Base-by-base conservation (phyloP, 2,797 vertebrate species). In the Selene dorsalis region DNA sequence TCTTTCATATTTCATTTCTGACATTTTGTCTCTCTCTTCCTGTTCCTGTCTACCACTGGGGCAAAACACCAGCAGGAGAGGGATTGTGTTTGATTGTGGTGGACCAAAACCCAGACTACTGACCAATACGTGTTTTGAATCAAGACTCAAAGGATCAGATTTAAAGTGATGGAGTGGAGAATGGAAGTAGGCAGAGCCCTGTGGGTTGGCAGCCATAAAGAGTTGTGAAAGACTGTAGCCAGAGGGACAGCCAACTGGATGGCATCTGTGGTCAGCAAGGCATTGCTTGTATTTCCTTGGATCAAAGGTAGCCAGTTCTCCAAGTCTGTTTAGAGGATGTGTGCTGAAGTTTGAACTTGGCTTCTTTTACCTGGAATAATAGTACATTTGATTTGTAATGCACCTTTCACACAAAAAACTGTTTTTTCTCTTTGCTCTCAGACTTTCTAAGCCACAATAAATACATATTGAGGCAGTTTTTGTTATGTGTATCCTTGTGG, bases 181-280 rank as follows among this genome's bases (percentile, higher is more conserved):
- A 85, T 91, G 92, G 92, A 93, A 91, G 92, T 87, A 84, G 93
- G 90, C 86, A 93, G 87, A 88, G 82, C 77, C 84, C 82, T 91
- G 92, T 75, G 92, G 91, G 85, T 89, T 93, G 91, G 93, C 90
- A 90, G 85, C 74, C 71, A 38, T 43, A n/a, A 20, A n/a, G 84
- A 82, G 74, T 84, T 89, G 88, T 84, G 88, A 89, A 87, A 86
- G 79, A 89, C 60, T 85, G 83, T 76, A 88, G 85, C 84, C 79
- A 84, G 83, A 77, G 77, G 82, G 82, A 73, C 88, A 67, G 87
- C 89, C 89, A 91, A 87, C 55, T 63, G 89, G 88, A 93, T 84
- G 89, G 87, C 91, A 92, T 91, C 86, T 92, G 91, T 72, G 92
- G 93, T 91, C 74, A 64, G 75, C 30, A 35, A 78, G 80, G 87